Base-by-base conservation (phyloP, 2,113 vertebrate genomes). In the Hymenochirus boettgeri region DNA sequence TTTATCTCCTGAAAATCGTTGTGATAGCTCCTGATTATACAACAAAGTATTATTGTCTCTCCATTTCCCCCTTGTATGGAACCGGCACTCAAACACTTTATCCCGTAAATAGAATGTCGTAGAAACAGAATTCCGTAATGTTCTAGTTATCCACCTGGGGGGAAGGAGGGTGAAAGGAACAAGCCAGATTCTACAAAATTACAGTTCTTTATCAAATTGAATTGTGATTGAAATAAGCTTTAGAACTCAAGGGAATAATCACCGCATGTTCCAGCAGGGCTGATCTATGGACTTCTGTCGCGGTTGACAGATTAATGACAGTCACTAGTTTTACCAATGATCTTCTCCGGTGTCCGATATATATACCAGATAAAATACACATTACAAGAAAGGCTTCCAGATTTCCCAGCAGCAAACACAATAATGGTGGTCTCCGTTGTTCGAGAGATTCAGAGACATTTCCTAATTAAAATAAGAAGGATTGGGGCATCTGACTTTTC, bases 401-500 rank as follows among this genome's bases (percentile, higher is more conserved):
- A 26, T 29, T 76, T 50, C 57, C 21, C 70, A 51, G 72, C n/a
- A 65, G 33, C 10, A 35, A 11, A 12, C 33, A 35, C 33, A 5
- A 35, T 72, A 69, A 65, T 69, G 72, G 72, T 70, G 67, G 70
- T 66, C 70, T 35, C 23, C 1, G 27, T 50, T 56, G 69, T 74
- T 73, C 19, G 72, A 69, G 73, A 65, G 61, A 11, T 77, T 74
- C 71, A 60, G 47, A 76, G 69, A 73, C 71, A 79, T 61, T 69
- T 76, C 77, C 78, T 79, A 81, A 86, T 87, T 82, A n/a, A 80
- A 35, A 35, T 35, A 35, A 35, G 33, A 35, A 12, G 33, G 33
- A 35, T 7, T 35, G 33, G 15, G 31, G n/a, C n/a, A 35, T 3
- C 2, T 11, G 7, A 3, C 10, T 35, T 35, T 35, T 7, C 33